These are phyloP conservation scores for Acrossocheilus wenchowensis DNA, from an alignment of 2,797 vertebrate species.

Conservation along the genomic window DNA sequence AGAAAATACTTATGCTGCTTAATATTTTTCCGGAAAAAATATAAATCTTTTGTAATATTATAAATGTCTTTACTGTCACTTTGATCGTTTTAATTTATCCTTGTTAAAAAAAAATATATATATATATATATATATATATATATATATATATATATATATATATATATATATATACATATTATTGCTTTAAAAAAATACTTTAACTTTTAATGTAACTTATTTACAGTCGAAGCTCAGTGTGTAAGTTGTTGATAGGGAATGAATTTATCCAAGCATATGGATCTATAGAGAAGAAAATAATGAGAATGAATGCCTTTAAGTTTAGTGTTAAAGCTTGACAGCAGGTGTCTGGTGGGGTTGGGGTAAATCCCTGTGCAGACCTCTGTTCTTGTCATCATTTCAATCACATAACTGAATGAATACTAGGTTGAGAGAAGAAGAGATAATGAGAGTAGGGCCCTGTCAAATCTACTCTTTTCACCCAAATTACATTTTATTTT, in stretches of 20 bases:
- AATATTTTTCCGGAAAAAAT: background rate
- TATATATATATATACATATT: too few relatives aligned
- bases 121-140: too few relatives aligned
- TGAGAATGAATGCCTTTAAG: background rate
- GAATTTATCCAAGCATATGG: background rate
- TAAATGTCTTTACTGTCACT: background rate
- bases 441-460: background rate
- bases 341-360: background rate
- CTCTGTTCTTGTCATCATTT: conserved; percentile 16
- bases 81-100: background rate
- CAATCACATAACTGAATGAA: background rate
- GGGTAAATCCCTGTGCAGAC: background rate
- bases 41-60: background rate
- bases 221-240: background rate
- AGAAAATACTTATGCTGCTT: background rate
- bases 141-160: too few relatives aligned
- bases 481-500: background rate
- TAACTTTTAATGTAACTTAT: background rate
- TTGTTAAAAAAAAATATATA: background rate
- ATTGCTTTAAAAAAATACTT: background rate
- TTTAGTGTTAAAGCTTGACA: background rate
- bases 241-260: background rate
- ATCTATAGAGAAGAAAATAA: background rate
- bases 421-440: background rate
- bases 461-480: background rate